Conservation (phyloP, 2,797 vertebrate species). For the Oreochromis mossambicus region DNA sequence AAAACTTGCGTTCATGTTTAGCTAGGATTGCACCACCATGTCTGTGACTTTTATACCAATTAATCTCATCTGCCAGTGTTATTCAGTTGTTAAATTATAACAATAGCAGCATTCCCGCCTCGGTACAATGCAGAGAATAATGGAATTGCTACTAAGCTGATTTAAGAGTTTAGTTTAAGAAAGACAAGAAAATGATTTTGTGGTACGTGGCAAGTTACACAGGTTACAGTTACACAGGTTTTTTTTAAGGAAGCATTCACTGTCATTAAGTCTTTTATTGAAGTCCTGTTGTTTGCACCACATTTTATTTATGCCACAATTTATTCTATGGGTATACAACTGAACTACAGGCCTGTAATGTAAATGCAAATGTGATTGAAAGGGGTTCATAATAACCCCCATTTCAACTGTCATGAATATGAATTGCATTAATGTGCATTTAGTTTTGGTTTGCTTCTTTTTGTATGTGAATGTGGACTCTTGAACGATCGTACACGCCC, state of each 20-base stretch:
- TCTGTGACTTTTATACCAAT: background rate
- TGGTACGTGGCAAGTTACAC: background rate
- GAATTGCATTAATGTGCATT: constrained; percentile 63
- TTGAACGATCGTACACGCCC: constrained; percentile 39
- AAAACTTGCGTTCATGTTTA: background rate
- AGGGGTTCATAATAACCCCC: constrained; percentile 51
- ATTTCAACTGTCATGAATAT: constrained; percentile 61
- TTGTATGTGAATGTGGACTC: constrained; percentile 9
- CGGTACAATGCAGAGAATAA: background rate
- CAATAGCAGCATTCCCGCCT: background rate
- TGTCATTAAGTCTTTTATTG: background rate
- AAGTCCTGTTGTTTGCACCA: background rate
- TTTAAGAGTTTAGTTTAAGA: background rate
- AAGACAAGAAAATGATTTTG: background rate
- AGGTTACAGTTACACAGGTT: background rate
- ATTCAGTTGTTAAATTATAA: background rate
- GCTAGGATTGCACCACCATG: background rate
- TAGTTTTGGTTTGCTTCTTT: constrained; percentile 50
- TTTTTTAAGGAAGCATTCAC: background rate
- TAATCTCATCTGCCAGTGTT: background rate
- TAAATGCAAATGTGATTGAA: constrained; percentile 70
- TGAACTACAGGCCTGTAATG: constrained; percentile 48
- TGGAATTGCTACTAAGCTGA: background rate
- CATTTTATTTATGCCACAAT: constrained; percentile 1
- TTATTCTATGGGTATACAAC: constrained; percentile 11